Base-by-base conservation (phyloP, 2,113 vertebrate species). In the Piaya cayana region DNA sequence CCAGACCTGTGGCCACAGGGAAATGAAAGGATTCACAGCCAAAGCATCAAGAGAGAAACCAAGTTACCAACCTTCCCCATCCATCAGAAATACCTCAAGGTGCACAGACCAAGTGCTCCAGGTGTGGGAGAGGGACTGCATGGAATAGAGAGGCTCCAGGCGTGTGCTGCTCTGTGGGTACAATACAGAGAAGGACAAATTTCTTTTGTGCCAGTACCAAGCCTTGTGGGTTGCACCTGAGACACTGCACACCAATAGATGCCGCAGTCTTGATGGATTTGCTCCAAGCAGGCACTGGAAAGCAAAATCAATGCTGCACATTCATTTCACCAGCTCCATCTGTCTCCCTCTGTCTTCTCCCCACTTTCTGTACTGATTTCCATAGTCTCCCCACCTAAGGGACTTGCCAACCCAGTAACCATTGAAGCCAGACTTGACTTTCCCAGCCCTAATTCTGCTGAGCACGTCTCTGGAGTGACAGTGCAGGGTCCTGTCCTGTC, bases 41-140 rank as follows among this genome's bases (percentile, higher is more conserved):
- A 91, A 92, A 59, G 16, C 21, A 53, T 4, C 3, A 8, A 67
- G 80, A 86, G 39, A 39, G 43, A 81, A 96, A 78, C 27, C 1
- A 15, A 75, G 58, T 43, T 77, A 86, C 83, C 86, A 93, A 4
- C 39, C 37, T 70, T 76, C 91, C 69, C 77, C 81, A 72, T 36
- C 56, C 45, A 25, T 13, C 15, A 3, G 65, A 90, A 82, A 53
- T 32, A 6, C 52, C 63, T 80, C 53, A 43, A 82, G 55, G 62
- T 83, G 75, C 72, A 63, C 71, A 75, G 49, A 90, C 5, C 42
- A 25, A 0, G 0, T 49, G 43, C 75, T 79, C 36, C 63, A 37
- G 25, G 63, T 6, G 3, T 0, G 4, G 71, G 67, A 72, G 4
- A 2, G 11, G 32, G 16, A 32, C n/a, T 59, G 43, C 9, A 0